Evolutionary conservation across 2,113 vertebrate species (phyloP).

Genomic region (Psammodynastes pulverulentus): DNA sequence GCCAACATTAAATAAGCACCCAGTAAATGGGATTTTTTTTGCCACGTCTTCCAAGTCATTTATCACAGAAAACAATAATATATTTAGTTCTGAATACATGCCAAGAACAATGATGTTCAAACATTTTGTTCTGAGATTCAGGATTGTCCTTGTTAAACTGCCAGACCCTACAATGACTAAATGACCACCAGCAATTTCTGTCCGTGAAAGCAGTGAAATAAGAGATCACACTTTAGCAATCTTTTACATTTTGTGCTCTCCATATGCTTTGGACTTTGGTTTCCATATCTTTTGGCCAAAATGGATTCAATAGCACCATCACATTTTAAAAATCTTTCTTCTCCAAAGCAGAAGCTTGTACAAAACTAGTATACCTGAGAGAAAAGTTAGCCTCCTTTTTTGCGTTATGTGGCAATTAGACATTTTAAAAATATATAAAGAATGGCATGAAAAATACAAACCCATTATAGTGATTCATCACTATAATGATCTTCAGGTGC

Average conservation of each 20-base stretch:
- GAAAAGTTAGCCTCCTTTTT: not conserved
- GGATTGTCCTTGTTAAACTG: not conserved
- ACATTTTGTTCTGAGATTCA: not conserved
- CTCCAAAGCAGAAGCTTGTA: not conserved
- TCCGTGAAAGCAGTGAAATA: not conserved
- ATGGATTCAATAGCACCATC: not conserved
- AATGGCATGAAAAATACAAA: not conserved
- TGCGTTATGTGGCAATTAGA: not conserved
- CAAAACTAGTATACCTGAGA: not conserved
- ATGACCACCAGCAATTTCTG: not conserved
- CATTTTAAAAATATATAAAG: not conserved
- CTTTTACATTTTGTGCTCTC: not conserved
- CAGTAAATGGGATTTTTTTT: not conserved
- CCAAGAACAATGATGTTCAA: not conserved
- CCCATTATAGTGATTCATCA: not conserved
- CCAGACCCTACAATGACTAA: not conserved
- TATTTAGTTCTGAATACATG: not conserved
- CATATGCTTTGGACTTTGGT: not conserved
- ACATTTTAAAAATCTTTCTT: not conserved
- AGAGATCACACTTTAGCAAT: not conserved
- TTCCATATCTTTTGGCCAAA: not conserved
- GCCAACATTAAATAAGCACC: constrained; percentile 1
- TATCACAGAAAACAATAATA: not conserved
- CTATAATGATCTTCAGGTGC: not conserved
- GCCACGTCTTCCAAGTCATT: not conserved